A percentile compares a stretch with the other conserved stretches of the same genome.
Evolutionary conservation across 2,113 vertebrate genomes (phyloP).

Genomic region (Callipepla squamata): DNA sequence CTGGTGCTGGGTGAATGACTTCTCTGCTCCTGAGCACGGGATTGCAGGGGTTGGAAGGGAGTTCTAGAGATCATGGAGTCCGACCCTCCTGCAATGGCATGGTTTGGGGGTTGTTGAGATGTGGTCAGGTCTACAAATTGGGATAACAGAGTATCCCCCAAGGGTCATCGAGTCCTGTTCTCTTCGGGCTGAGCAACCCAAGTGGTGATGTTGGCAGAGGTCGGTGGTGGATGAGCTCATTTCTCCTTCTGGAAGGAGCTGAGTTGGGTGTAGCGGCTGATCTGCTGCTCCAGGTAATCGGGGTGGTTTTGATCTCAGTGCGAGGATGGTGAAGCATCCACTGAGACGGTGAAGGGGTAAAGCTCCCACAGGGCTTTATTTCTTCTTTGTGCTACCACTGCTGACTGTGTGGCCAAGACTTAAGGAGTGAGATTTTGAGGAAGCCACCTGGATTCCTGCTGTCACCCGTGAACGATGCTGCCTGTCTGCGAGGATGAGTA

Average conservation of each 20-base stretch:
- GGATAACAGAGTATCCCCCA: not conserved
- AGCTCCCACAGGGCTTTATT: not conserved
- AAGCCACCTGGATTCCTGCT: not conserved
- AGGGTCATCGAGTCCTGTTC: not conserved
- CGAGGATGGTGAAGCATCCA: not conserved
- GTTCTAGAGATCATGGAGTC: too few species aligned
- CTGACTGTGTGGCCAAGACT: not conserved
- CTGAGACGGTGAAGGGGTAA: not conserved
- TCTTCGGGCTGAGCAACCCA: too few species aligned
- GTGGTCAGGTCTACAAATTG: rapidly evolving
- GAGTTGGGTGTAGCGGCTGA: not conserved
- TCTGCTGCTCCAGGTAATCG: not conserved
- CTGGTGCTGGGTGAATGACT: not conserved
- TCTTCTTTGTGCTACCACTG: not conserved
- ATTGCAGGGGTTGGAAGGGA: too few species aligned
- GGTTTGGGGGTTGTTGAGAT: rapidly evolving
- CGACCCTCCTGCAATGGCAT: too few species aligned
- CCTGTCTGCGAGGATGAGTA: not conserved
- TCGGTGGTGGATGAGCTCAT: not conserved
- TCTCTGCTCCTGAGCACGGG: rapidly evolving
- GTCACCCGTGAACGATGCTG: not conserved
- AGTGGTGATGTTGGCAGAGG: rapidly evolving
- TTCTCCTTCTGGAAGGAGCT: not conserved
- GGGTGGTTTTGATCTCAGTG: not conserved
- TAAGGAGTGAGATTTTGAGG: not conserved